Evolutionary conservation across 2,888 invertebrate genomes (phyloP), one percentile per base, ranked within the genome.

Genomic region (Eutolmus rufibarbis): DNA sequence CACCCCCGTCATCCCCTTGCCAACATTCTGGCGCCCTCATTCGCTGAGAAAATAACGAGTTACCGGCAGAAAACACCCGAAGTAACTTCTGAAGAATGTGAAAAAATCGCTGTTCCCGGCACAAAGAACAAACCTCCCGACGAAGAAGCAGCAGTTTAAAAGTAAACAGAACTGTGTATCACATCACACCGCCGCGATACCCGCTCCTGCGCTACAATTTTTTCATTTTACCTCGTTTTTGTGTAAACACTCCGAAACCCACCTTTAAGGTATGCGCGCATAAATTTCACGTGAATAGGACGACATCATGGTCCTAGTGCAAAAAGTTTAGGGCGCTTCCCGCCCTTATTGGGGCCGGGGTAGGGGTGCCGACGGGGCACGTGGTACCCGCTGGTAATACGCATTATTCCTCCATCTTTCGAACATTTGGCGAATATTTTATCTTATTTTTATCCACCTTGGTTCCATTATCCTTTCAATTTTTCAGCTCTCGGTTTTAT

Each of bases 391-490:
- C 40, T 78, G 81, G 56, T 56, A 81, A 81, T 81, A 37, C 56
- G 81, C 28, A 56, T 81, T 81, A 81, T 56, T 81, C 56, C 81
- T 81, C 28, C 56, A 56, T 81, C 28, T 34, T 81, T 56, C 56
- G 56, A 51, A 81, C 40, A 56, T 81, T 81, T 81, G 66, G 66
- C 81, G 81, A 81, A 81, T 81, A 81, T 56, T 81, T 81, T 56
- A 81, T 81, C 51, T 81, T 81, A 81, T 81, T 81, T 81, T 81
- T 46, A 81, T 81, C 81, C 51, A 81, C 56, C 81, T 81, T 31
- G 81, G 56, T 81, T 56, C 81, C 56, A 81, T 81, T 81, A 81
- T 81, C 81, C 81, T 81, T 81, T 81, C 81, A 81, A 81, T 81
- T 81, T 81, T 56, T 81, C 81, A 81, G 51, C 56, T 56, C 51